These are phyloP conservation scores for Bos indicus DNA, from an alignment of 2,113 vertebrate species.

Conservation along the genomic window DNA sequence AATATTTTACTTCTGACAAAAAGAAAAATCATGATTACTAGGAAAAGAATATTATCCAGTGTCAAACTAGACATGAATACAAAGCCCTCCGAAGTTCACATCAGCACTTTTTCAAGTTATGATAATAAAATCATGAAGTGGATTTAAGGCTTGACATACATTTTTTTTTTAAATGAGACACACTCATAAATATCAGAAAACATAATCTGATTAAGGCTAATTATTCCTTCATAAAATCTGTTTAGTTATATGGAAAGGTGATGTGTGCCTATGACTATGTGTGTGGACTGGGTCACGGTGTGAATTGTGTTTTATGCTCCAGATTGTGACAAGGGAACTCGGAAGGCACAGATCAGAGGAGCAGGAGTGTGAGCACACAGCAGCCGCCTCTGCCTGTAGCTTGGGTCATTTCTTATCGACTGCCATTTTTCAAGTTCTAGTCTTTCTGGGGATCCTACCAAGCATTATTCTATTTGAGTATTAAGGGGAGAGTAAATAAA, in stretches of 20 bases:
- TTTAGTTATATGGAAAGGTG: neutral
- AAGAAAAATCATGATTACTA: neutral
- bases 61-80: neutral
- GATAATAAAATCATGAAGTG: neutral
- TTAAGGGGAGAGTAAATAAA: neutral
- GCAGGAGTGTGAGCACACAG: accelerated
- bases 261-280: neutral
- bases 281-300: too few relatives aligned
- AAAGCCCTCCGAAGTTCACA: neutral
- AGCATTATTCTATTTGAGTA: neutral
- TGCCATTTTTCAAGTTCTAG: neutral
- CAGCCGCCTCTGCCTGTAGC: neutral
- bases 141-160: neutral
- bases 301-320: neutral
- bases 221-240: neutral
- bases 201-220: neutral
- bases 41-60: neutral
- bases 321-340: neutral
- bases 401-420: neutral
- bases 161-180: neutral
- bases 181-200: neutral
- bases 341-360: neutral
- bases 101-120: neutral
- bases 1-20: neutral
- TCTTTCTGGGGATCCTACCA: neutral